Percentiles rank a stretch among this genome's conserved stretches.
phyloP scores from a whole-genome alignment of 2,797 vertebrate species.

The Trematomus bernacchii region DNA sequence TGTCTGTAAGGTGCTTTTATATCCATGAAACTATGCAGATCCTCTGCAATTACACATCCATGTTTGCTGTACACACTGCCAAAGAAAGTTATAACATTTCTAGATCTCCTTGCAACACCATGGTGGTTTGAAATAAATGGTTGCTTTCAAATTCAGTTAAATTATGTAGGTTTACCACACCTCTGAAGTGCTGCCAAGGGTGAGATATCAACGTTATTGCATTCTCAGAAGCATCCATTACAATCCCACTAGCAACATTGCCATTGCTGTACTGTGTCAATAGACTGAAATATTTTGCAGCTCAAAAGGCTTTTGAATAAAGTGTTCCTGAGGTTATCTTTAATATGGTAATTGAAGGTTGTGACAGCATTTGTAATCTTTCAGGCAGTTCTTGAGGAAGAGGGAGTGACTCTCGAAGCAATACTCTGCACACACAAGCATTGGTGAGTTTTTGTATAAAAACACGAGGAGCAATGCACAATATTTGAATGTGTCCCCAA shows the following conservation, averaged over 20 bases:
- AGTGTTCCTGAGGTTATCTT: constrained; percentile 15
- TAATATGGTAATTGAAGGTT: constrained; percentile 7
- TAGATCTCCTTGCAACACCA: not conserved
- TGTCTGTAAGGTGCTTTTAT: not conserved
- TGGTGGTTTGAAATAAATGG: not conserved
- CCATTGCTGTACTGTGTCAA: not conserved
- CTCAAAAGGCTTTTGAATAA: not conserved
- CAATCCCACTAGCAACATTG: not conserved
- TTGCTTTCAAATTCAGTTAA: not conserved
- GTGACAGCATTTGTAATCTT: constrained; percentile 34
- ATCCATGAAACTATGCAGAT: not conserved
- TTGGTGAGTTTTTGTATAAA: constrained; percentile 86
- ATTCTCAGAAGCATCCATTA: not conserved
- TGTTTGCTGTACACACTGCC: not conserved
- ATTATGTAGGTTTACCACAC: not conserved
- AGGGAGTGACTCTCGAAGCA: constrained; percentile 91
- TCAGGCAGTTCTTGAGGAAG: constrained; percentile 90
- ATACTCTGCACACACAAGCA: constrained; percentile 99
- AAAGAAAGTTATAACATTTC: not conserved
- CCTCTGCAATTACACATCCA: not conserved
- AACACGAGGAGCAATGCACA: not conserved
- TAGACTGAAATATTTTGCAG: not conserved
- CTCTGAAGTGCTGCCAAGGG: not conserved
- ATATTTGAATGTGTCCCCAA: not conserved
- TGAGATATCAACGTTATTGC: not conserved